These are phyloP conservation scores for Cryptocephalus moraei DNA, from an alignment of 2,888 invertebrate genomes.

Conservation along the genomic window DNA sequence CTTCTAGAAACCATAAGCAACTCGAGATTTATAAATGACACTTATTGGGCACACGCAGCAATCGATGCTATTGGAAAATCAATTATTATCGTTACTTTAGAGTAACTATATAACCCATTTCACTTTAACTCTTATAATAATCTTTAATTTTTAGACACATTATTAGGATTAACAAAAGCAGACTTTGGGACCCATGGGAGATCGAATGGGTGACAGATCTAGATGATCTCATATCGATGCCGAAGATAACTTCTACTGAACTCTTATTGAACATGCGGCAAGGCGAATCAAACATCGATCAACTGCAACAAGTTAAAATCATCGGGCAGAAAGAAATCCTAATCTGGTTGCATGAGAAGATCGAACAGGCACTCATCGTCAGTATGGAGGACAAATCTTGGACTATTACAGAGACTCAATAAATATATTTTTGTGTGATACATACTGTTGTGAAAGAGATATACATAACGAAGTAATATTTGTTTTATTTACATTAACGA, in stretches of 20 bases:
- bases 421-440: slow-evolving; percentile 7
- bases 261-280: slow-evolving; percentile 63
- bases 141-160: slow-evolving; percentile 49
- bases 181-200: slow-evolving; percentile 63
- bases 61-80: slow-evolving; percentile 51
- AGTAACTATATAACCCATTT: slow-evolving; percentile 39
- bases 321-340: slow-evolving; percentile 53
- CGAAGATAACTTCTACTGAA: slow-evolving; percentile 44
- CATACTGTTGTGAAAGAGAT: too few relatives aligned
- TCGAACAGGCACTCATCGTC: slow-evolving; percentile 63
- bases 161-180: slow-evolving; percentile 59
- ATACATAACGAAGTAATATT: too few relatives aligned
- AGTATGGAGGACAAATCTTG: slow-evolving; percentile 65
- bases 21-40: slow-evolving; percentile 55
- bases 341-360: slow-evolving; percentile 62
- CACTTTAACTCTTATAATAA: neutral
- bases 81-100: slow-evolving; percentile 58
- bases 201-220: slow-evolving; percentile 65
- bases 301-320: slow-evolving; percentile 34
- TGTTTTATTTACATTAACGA: too few relatives aligned
- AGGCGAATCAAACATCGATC: slow-evolving; percentile 35
- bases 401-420: slow-evolving; percentile 20
- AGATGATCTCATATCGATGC: slow-evolving; percentile 58
- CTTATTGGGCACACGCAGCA: slow-evolving; percentile 61
- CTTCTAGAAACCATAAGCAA: slow-evolving; percentile 53